phyloP scores from a whole-genome alignment of 2,797 vertebrate species.

The Oryzias sinensis region DNA sequence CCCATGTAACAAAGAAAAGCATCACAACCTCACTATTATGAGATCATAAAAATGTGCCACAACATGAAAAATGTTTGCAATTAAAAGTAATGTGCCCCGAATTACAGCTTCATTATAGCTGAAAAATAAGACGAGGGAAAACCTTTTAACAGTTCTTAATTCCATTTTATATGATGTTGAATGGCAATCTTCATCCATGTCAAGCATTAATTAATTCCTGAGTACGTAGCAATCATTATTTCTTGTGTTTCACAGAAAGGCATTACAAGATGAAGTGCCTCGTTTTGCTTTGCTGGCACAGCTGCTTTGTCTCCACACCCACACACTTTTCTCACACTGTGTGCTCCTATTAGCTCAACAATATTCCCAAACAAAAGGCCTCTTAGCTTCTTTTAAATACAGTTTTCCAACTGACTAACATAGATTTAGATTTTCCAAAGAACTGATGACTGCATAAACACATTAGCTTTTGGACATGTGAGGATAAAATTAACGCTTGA shows the following conservation, averaged over 20 bases:
- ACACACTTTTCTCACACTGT: slow-evolving; percentile 11
- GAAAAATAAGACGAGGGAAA: slow-evolving; percentile 19
- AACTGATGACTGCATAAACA: slow-evolving; percentile 25
- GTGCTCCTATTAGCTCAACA: slow-evolving; percentile 39
- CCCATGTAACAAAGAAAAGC: not conserved
- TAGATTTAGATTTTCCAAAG: slow-evolving; percentile 49
- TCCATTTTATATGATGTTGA: slow-evolving; percentile 33
- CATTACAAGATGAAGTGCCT: slow-evolving; percentile 43
- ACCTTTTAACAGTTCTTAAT: slow-evolving; percentile 38
- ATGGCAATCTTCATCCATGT: slow-evolving; percentile 37
- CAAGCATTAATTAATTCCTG: slow-evolving; percentile 45
- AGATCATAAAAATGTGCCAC: slow-evolving; percentile 38
- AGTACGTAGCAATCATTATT: slow-evolving; percentile 32
- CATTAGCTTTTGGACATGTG: too few species aligned
- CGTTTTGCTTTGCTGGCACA: slow-evolving; percentile 59
- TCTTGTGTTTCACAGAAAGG: slow-evolving; percentile 34
- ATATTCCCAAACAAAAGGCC: slow-evolving; percentile 63
- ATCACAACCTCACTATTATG: slow-evolving; percentile 10
- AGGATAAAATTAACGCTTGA: too few species aligned
- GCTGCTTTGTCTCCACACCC: slow-evolving; percentile 40
- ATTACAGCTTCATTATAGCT: slow-evolving; percentile 39
- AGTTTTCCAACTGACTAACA: slow-evolving; percentile 48
- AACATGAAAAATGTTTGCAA: slow-evolving; percentile 28
- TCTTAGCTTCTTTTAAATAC: slow-evolving; percentile 55
- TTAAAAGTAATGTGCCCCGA: slow-evolving; percentile 40